phyloP scores from a whole-genome alignment of 64 coral and sea anemone species.

The Porites lutea region DNA sequence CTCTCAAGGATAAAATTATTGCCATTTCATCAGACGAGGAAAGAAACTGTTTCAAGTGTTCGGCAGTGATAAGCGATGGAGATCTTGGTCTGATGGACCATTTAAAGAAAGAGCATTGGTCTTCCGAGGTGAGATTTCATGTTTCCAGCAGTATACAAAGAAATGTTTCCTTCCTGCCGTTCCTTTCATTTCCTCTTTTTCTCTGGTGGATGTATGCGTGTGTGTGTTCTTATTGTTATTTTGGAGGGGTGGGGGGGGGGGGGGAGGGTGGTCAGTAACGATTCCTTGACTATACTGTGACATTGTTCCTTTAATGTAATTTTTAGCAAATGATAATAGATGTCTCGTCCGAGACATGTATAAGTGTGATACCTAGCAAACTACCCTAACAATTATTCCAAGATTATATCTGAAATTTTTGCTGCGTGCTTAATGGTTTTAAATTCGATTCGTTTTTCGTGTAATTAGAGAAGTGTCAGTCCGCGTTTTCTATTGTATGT shows the following conservation, averaged over 20 bases:
- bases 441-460: background rate
- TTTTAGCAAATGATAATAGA: too few relatives aligned
- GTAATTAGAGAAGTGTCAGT: too few relatives aligned
- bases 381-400: background rate
- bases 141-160: too few relatives aligned
- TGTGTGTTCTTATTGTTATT: too few relatives aligned
- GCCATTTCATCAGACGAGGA: conserved; percentile 35
- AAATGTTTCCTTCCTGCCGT: too few relatives aligned
- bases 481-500: too few relatives aligned
- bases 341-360: too few relatives aligned
- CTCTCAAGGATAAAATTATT: background rate
- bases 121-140: conserved; percentile 27
- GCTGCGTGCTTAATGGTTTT: background rate
- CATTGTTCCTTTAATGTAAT: too few relatives aligned
- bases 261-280: too few relatives aligned
- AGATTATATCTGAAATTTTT: background rate
- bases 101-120: conserved; percentile 26
- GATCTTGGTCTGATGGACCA: conserved; percentile 35
- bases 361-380: too few relatives aligned
- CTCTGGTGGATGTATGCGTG: background rate
- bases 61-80: conserved; percentile 20
- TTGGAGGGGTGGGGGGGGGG: background rate
- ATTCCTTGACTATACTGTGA: too few relatives aligned
- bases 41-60: conserved; percentile 14
- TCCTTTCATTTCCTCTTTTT: background rate